Evolutionary conservation across 2,888 invertebrate species (phyloP).

Genomic region (Aporophyla lueneburgensis): DNA sequence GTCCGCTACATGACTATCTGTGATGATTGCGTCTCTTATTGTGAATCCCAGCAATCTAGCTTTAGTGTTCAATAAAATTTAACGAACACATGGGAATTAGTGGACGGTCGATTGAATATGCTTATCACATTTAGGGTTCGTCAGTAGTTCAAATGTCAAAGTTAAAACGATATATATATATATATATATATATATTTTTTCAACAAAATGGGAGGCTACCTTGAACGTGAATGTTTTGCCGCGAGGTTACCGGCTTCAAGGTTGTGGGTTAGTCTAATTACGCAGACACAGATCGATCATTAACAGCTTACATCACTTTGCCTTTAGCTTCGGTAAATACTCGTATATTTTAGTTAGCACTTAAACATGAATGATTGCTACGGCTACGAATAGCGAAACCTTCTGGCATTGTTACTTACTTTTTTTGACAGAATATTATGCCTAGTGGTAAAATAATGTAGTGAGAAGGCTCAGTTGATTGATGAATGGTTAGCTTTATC

Average conservation of each 20-base stretch:
- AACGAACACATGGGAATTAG: no score
- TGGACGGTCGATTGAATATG: background rate
- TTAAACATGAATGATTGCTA: conserved; percentile 19
- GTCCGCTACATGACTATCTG: no score
- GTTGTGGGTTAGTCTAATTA: conserved; percentile 35
- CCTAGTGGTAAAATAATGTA: conserved; percentile 3
- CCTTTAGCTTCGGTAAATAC: conserved; percentile 17
- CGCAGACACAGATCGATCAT: conserved; percentile 53
- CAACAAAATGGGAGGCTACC: conserved; percentile 47
- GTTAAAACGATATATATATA: conserved; percentile 27
- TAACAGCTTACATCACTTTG: conserved; percentile 38
- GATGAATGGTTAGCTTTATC: conserved; percentile 11
- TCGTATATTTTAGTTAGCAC: conserved; percentile 4
- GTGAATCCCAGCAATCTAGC: no score
- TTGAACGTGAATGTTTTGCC: conserved; percentile 42
- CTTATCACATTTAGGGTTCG: background rate
- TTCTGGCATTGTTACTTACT: conserved; percentile 5
- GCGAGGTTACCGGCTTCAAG: conserved; percentile 12
- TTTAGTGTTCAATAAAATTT: background rate
- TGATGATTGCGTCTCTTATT: no score
- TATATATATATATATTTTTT: no score
- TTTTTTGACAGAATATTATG: background rate
- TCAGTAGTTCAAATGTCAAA: conserved; percentile 44
- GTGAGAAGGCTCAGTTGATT: conserved; percentile 1
- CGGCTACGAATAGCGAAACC: background rate